Evolutionary conservation across 2,888 invertebrate genomes (phyloP).

Genomic region (Maniola hyperantus): DNA sequence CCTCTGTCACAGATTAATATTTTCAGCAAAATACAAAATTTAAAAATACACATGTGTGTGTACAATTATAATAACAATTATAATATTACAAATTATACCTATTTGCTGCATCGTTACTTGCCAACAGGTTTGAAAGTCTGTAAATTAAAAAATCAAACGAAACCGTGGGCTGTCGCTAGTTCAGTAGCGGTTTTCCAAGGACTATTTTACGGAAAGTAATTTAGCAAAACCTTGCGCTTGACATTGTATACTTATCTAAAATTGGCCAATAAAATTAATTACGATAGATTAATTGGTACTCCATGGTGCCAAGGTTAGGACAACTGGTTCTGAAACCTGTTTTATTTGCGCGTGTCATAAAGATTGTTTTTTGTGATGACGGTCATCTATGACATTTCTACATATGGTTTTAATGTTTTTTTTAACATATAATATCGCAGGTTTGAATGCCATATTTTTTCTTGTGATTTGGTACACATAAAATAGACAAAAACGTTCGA

Average conservation of each 20-base stretch:
- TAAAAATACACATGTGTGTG: no score
- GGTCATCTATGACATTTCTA: slow-evolving; percentile 23
- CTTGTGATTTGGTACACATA: no score
- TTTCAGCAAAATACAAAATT: no score
- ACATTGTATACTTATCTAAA: slow-evolving; percentile 33
- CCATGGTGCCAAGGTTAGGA: slow-evolving; percentile 32
- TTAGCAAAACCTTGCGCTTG: slow-evolving; percentile 32
- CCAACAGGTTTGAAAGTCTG: no score
- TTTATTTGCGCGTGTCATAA: slow-evolving; percentile 20
- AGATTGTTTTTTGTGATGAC: slow-evolving; percentile 25
- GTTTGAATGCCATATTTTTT: no score
- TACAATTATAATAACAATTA: no score
- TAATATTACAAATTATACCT: no score
- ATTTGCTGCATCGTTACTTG: no score
- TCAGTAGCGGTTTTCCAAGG: neutral
- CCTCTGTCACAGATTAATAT: no score
- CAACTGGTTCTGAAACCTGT: slow-evolving; percentile 22
- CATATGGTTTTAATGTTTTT: slow-evolving; percentile 20
- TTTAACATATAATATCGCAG: no score
- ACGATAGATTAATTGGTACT: slow-evolving; percentile 30
- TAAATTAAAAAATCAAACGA: no score
- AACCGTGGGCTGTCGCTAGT: neutral
- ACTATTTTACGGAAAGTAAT: neutral
- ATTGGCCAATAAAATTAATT: slow-evolving; percentile 35
- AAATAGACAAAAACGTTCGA: no score